Evolutionary conservation across 2,797 vertebrate species (phyloP).

Genomic region (Anguilla anguilla): DNA sequence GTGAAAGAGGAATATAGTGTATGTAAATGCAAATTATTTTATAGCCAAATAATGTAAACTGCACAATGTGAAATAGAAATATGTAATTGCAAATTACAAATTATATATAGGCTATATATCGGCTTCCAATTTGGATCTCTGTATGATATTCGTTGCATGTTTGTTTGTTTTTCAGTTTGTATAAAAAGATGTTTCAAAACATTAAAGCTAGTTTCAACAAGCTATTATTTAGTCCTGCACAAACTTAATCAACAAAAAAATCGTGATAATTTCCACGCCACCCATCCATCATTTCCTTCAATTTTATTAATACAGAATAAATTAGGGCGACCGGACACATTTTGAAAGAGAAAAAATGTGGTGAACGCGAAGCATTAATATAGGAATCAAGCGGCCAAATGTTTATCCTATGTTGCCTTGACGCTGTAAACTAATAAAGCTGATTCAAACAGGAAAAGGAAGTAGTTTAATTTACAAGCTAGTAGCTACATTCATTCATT

Average conservation of each 20-base stretch:
- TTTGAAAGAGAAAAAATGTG: background rate
- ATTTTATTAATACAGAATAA: background rate
- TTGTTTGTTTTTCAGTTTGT: background rate
- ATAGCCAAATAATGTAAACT: too few species aligned
- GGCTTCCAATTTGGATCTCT: too few species aligned
- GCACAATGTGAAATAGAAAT: too few species aligned
- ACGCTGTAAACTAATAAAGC: background rate
- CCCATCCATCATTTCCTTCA: background rate
- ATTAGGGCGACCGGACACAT: background rate
- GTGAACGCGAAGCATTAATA: background rate
- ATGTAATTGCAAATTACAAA: background rate
- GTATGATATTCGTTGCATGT: background rate
- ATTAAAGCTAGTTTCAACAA: background rate
- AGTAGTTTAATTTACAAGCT: background rate
- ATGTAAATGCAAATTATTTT: too few species aligned
- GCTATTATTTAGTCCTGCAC: background rate
- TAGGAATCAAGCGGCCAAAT: background rate
- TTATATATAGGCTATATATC: background rate
- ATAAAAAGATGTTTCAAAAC: background rate
- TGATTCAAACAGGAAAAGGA: slow-evolving; percentile 26
- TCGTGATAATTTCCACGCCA: background rate
- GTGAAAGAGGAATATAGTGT: background rate
- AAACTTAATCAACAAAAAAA: background rate
- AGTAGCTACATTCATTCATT: background rate
- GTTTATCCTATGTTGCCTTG: background rate